These are phyloP conservation scores for Pollachius pollachius DNA, from an alignment of 2,113 vertebrate species.

Conservation along the genomic window DNA sequence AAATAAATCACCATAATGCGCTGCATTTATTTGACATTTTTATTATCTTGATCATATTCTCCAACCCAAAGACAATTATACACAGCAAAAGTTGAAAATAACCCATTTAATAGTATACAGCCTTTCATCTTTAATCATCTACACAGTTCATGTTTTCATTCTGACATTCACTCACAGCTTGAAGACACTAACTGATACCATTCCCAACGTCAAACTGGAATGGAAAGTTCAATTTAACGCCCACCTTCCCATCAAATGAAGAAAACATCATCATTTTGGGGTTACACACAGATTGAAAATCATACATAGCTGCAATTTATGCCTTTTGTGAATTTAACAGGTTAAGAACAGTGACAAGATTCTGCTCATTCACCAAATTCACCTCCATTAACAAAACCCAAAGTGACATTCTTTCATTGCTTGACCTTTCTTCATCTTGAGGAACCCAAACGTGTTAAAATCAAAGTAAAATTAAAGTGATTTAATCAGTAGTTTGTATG, in stretches of 20 bases:
- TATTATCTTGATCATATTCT: slow-evolving; percentile 91
- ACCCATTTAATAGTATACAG: slow-evolving; percentile 94
- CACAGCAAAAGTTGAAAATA: slow-evolving; percentile 97
- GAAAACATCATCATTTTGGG: slow-evolving; percentile 24
- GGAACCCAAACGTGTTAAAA: not conserved
- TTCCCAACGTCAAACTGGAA: slow-evolving; percentile 56
- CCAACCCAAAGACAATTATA: slow-evolving; percentile 97
- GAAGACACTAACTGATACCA: slow-evolving; percentile 61
- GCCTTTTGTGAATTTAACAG: slow-evolving; percentile 45
- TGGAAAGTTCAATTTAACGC: slow-evolving; percentile 41
- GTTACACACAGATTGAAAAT: slow-evolving; percentile 45
- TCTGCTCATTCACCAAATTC: slow-evolving; percentile 46
- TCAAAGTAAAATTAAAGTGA: not conserved
- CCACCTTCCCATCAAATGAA: slow-evolving; percentile 23
- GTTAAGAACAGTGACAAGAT: slow-evolving; percentile 40
- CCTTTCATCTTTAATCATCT: slow-evolving; percentile 68
- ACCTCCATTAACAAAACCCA: slow-evolving; percentile 18
- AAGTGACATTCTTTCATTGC: not conserved
- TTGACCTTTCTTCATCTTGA: not conserved
- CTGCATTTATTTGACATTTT: slow-evolving; percentile 60
- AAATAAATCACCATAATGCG: slow-evolving; percentile 33
- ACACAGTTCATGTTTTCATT: slow-evolving; percentile 64
- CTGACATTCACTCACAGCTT: slow-evolving; percentile 69
- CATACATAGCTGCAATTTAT: slow-evolving; percentile 54
- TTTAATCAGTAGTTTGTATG: no score